These are phyloP conservation scores for Caenorhabditis zanzibari DNA, from an alignment of 2,888 invertebrate genomes.

Conservation along the genomic window DNA sequence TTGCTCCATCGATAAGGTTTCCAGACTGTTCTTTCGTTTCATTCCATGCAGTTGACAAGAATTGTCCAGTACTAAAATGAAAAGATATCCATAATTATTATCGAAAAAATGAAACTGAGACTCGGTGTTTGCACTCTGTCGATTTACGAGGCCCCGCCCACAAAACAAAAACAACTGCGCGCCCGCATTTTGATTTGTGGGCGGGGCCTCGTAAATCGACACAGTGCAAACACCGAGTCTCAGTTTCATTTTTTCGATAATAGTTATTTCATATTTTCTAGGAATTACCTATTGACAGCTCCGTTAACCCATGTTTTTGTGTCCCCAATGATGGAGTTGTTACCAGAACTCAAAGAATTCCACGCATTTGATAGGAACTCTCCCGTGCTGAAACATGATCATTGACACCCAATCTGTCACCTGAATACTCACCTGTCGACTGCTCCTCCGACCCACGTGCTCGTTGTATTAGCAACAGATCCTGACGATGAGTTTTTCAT, in stretches of 20 bases:
- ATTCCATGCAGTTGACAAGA: slow-evolving; percentile 37
- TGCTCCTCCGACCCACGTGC: slow-evolving; percentile 22
- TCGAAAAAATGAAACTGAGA: too few relatives aligned
- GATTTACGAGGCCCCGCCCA: too few relatives aligned
- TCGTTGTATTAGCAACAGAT: neutral
- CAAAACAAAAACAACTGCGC: too few relatives aligned
- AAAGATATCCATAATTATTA: too few relatives aligned
- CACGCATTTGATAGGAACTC: slow-evolving; percentile 50
- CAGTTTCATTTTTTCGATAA: too few relatives aligned
- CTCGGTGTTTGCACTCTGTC: too few relatives aligned
- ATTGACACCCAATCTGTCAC: neutral
- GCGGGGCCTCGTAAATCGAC: too few relatives aligned
- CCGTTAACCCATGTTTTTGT: slow-evolving; percentile 45
- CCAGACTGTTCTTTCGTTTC: slow-evolving; percentile 34
- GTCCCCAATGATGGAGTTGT: neutral
- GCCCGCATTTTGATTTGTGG: too few relatives aligned
- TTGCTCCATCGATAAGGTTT: neutral
- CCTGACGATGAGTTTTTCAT: slow-evolving; percentile 15
- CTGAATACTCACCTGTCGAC: slow-evolving; percentile 4
- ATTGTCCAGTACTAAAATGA: slow-evolving; percentile 45
- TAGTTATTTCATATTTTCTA: neutral
- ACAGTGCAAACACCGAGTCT: too few relatives aligned
- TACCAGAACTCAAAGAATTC: slow-evolving; percentile 31
- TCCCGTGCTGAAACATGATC: slow-evolving; percentile 14
- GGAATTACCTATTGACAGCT: slow-evolving; percentile 27